Percentiles rank a stretch among this genome's conserved stretches.
These are phyloP conservation scores for Oxycera nigricornis DNA, from an alignment of 2,888 invertebrate species.

Conservation along the genomic window DNA sequence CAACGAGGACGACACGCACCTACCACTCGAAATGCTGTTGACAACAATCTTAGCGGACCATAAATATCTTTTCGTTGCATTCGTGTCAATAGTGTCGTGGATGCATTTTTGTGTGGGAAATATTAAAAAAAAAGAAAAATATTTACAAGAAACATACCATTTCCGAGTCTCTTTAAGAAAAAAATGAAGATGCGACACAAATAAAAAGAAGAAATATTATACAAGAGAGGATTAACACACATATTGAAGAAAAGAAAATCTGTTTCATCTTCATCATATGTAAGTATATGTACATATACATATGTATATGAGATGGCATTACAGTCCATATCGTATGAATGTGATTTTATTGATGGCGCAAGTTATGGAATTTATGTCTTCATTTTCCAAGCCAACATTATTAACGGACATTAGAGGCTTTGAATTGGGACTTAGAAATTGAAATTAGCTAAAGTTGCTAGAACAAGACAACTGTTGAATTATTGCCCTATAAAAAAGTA, in stretches of 20 bases:
- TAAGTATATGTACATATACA: not conserved
- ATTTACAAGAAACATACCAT: not conserved
- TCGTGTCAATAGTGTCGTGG: constrained; percentile 15
- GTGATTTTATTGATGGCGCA: not conserved
- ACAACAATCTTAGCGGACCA: constrained; percentile 15
- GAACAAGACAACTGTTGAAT: constrained; percentile 24
- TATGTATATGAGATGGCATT: not conserved
- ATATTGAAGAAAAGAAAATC: not conserved
- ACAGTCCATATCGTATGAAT: not conserved
- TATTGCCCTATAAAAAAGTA: constrained; percentile 21
- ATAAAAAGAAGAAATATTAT: not conserved
- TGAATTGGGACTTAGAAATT: constrained; percentile 10
- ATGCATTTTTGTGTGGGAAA: not conserved
- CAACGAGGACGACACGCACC: not conserved
- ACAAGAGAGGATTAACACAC: not conserved
- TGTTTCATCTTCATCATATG: not conserved
- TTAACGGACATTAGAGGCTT: constrained; percentile 21
- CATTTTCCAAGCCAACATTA: not conserved
- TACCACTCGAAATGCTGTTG: not conserved
- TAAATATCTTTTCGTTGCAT: not conserved
- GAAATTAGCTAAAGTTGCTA: constrained; percentile 23
- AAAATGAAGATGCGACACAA: not conserved
- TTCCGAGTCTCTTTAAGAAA: not conserved
- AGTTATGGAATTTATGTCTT: constrained; percentile 20
- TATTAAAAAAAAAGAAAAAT: too few relatives aligned